Evolutionary conservation across 2,113 vertebrate genomes (phyloP).

Genomic region (Gyps fulvus): DNA sequence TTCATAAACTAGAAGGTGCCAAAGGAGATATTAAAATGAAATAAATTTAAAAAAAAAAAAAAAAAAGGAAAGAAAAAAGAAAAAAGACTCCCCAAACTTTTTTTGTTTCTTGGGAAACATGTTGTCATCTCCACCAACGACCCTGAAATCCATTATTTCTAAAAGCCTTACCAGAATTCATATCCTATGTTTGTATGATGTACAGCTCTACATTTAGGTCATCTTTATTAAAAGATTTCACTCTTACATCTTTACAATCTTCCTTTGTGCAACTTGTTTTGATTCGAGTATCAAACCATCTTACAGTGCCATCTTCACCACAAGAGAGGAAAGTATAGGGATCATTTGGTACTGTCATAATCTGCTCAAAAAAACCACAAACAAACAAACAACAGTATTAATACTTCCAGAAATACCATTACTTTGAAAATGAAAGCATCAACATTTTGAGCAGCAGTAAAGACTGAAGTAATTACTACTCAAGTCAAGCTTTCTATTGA

Average conservation of each 20-base stretch:
- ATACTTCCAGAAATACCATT: background rate
- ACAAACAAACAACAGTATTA: background rate
- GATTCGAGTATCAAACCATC: constrained; percentile 96
- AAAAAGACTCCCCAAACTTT: background rate
- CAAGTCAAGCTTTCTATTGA: background rate
- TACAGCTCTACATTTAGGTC: constrained; percentile 33
- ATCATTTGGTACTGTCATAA: constrained; percentile 98
- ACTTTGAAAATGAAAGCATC: background rate
- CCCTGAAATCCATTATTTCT: constrained; percentile 35
- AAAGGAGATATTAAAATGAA: background rate
- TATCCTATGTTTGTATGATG: background rate
- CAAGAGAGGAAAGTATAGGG: constrained; percentile 97
- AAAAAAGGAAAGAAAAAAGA: background rate
- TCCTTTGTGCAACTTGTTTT: constrained; percentile 98
- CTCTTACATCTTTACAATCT: constrained; percentile 98
- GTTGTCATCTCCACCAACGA: constrained; percentile 5
- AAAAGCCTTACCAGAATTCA: constrained; percentile 36
- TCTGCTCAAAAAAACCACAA: constrained; percentile 67
- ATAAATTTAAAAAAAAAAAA: no score
- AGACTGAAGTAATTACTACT: background rate
- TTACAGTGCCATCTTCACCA: constrained; percentile 96
- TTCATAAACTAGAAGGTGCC: background rate
- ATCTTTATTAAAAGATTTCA: constrained; percentile 35
- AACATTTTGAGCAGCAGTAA: background rate
- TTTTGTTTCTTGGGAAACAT: constrained; percentile 7